A percentile compares a stretch with the other conserved stretches of the same genome.
Conservation (phyloP, 2,113 vertebrate genomes). For the Acrocephalus kingi region DNA sequence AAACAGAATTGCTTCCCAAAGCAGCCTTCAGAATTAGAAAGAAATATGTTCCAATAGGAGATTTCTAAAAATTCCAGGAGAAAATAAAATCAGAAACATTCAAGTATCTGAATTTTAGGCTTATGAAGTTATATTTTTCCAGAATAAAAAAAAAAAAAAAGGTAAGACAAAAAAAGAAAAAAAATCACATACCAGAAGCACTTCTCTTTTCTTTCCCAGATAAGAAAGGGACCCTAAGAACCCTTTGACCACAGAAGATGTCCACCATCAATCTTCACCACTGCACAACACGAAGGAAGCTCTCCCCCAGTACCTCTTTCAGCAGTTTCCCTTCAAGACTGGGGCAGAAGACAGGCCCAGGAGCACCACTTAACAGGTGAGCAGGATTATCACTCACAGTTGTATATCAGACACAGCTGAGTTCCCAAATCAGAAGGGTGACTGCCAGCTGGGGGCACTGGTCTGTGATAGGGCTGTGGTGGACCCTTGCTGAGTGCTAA, state of each 20-base stretch:
- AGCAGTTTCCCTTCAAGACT: fast-evolving
- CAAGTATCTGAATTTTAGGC: neutral
- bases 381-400: too few species aligned
- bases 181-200: neutral
- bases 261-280: fast-evolving
- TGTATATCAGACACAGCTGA: neutral
- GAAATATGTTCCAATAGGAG: neutral
- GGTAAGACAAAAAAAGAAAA: neutral
- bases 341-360: fast-evolving
- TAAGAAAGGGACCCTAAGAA: fast-evolving
- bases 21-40: neutral
- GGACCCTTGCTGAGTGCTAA: neutral
- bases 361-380: fast-evolving
- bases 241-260: fast-evolving
- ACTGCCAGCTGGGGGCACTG: neutral
- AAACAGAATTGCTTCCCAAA: neutral
- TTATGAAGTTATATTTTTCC: neutral
- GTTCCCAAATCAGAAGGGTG: neutral
- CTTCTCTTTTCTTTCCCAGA: neutral
- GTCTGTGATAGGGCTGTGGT: neutral
- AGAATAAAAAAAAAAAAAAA: neutral
- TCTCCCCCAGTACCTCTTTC: fast-evolving
- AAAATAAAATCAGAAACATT: neutral
- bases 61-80: neutral
- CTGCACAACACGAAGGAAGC: fast-evolving